These are phyloP conservation scores for Agelaius phoeniceus DNA, from an alignment of 2,113 vertebrate species.

Conservation along the genomic window DNA sequence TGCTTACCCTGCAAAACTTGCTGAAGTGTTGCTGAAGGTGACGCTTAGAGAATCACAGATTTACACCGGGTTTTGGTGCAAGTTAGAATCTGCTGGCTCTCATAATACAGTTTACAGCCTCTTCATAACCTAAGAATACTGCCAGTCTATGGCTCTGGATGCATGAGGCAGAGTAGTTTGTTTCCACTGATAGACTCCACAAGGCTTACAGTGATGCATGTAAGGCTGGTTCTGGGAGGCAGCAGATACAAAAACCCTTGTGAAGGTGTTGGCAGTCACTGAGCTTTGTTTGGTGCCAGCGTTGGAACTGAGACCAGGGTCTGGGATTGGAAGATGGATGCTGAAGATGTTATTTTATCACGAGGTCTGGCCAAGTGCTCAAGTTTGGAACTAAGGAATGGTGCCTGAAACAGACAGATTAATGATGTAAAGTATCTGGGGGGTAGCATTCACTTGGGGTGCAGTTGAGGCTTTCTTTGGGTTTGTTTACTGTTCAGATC, in stretches of 20 bases:
- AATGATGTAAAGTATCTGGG: not conserved
- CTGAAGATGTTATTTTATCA: not conserved
- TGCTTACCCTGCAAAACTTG: not conserved
- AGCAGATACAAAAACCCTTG: not conserved
- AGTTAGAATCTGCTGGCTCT: not conserved
- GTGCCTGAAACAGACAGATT: not conserved
- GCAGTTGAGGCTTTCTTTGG: not conserved
- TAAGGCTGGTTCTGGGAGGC: not conserved
- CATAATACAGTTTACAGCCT: not conserved
- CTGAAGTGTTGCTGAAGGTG: not conserved
- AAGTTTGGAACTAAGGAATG: not conserved
- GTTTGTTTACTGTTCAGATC: not conserved
- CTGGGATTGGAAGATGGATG: not conserved
- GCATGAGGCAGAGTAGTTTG: not conserved
- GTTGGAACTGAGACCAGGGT: not conserved
- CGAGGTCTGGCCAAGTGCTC: not conserved
- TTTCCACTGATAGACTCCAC: not conserved
- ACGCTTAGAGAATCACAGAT: not conserved
- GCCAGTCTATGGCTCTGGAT: not conserved
- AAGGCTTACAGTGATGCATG: not conserved
- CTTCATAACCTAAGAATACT: not conserved
- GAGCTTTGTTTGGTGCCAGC: not conserved
- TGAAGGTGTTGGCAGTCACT: not conserved
- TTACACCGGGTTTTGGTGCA: not conserved
- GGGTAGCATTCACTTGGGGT: not conserved